Percentiles rank a stretch among this genome's conserved stretches.
These are phyloP conservation scores for Lates japonicus DNA, from an alignment of 2,797 vertebrate genomes.

Conservation along the genomic window DNA sequence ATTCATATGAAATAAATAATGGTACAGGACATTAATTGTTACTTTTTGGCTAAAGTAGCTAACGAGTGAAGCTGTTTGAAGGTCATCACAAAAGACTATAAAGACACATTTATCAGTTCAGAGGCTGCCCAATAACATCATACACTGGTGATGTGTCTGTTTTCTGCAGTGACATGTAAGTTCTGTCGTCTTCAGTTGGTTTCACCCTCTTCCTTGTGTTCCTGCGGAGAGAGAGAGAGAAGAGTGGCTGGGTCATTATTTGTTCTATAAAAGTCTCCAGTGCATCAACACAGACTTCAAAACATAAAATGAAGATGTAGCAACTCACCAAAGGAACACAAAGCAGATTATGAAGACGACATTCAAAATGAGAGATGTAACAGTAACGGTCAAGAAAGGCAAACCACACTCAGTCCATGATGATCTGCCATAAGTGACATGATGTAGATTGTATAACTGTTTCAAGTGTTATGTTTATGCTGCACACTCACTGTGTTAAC, in stretches of 20 bases:
- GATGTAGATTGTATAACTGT: background rate
- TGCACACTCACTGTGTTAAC: too few relatives aligned
- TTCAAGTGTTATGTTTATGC: too few relatives aligned
- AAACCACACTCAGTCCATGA: background rate
- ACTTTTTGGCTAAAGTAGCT: rapidly evolving
- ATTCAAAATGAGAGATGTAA: background rate
- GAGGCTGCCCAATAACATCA: constrained; percentile 19
- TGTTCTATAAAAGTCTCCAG: background rate
- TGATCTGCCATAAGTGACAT: background rate
- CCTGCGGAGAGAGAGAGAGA: constrained; percentile 24
- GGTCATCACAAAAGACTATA: background rate
- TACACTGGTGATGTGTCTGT: constrained; percentile 22
- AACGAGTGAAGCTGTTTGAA: too few relatives aligned
- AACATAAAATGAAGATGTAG: background rate
- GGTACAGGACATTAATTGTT: too few relatives aligned
- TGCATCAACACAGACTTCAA: background rate
- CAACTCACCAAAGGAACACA: background rate
- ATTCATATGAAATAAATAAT: too few relatives aligned
- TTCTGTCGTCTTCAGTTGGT: constrained; percentile 30
- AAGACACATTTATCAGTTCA: background rate
- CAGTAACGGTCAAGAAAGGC: background rate
- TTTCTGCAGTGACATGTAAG: constrained; percentile 37
- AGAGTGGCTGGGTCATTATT: background rate
- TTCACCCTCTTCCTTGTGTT: constrained; percentile 13
- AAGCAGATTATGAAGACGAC: background rate